phyloP scores from a whole-genome alignment of 2,797 vertebrate species.

The Pitangus sulphuratus region DNA sequence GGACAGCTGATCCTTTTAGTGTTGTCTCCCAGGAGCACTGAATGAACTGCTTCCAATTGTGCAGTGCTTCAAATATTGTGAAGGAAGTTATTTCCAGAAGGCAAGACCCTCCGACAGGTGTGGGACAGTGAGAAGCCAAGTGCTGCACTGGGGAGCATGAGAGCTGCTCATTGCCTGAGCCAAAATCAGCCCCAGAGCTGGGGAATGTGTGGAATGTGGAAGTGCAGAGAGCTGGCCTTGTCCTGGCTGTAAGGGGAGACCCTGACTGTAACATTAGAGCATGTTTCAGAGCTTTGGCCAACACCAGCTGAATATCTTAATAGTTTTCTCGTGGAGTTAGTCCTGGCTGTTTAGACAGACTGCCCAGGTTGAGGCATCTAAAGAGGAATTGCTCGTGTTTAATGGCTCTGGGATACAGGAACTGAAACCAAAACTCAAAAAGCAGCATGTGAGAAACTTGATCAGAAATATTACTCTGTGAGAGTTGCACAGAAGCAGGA shows the following conservation, averaged over 20 bases:
- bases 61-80: not conserved
- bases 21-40: constrained; percentile 20
- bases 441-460: not conserved
- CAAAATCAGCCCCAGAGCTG: not conserved
- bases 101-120: constrained; percentile 32
- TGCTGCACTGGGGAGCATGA: not conserved
- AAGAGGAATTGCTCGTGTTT: not conserved
- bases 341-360: not conserved
- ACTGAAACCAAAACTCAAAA: not conserved
- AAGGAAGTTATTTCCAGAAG: not conserved
- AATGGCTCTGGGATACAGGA: not conserved
- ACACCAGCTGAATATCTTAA: constrained; percentile 43
- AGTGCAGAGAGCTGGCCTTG: constrained; percentile 50
- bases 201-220: constrained; percentile 52
- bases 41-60: constrained; percentile 6
- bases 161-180: not conserved
- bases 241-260: constrained; percentile 15
- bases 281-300: not conserved
- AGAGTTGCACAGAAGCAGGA: not conserved
- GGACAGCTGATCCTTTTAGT: constrained; percentile 45
- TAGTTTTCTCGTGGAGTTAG: not conserved
- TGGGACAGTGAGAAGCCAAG: constrained; percentile 48
- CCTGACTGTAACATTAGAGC: not conserved
- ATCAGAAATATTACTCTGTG: not conserved
- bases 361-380: not conserved